phyloP scores from a whole-genome alignment of 2,113 vertebrate genomes.

The Malurus alboscapulatus region DNA sequence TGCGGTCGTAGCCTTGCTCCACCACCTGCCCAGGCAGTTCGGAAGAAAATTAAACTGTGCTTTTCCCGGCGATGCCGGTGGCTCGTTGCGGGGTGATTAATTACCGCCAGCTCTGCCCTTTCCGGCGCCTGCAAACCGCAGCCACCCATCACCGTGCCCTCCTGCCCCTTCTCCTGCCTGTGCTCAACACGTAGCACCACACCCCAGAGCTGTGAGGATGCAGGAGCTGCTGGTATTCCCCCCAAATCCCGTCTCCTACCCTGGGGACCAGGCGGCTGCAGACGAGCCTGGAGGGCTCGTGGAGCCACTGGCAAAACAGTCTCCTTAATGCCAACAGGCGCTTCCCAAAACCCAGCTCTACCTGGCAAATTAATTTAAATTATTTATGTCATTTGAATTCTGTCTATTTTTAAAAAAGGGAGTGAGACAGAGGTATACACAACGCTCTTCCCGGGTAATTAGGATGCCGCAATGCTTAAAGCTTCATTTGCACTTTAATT shows the following conservation, averaged over 20 bases:
- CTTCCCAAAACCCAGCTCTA: background rate
- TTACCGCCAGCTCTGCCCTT: rapidly evolving
- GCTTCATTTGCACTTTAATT: slow-evolving; percentile 61
- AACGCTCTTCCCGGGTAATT: background rate
- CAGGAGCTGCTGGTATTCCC: rapidly evolving
- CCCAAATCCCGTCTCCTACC: background rate
- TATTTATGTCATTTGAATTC: slow-evolving; percentile 30
- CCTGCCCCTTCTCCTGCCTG: background rate
- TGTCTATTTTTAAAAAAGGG: background rate
- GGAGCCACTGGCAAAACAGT: background rate
- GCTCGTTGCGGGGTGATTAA: background rate
- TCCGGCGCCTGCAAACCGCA: rapidly evolving
- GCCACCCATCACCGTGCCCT: background rate
- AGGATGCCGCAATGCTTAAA: slow-evolving; percentile 6
- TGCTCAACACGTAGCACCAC: rapidly evolving
- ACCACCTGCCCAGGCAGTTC: background rate
- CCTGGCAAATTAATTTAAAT: slow-evolving; percentile 22
- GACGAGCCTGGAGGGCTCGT: background rate
- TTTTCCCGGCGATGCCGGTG: rapidly evolving
- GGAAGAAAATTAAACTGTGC: background rate
- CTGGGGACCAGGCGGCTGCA: rapidly evolving
- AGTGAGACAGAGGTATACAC: background rate
- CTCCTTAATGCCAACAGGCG: background rate
- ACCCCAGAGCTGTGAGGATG: rapidly evolving
- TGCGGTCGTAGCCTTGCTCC: background rate